phyloP scores from a whole-genome alignment of 2,888 invertebrate genomes.

The Antheraea yamamai region DNA sequence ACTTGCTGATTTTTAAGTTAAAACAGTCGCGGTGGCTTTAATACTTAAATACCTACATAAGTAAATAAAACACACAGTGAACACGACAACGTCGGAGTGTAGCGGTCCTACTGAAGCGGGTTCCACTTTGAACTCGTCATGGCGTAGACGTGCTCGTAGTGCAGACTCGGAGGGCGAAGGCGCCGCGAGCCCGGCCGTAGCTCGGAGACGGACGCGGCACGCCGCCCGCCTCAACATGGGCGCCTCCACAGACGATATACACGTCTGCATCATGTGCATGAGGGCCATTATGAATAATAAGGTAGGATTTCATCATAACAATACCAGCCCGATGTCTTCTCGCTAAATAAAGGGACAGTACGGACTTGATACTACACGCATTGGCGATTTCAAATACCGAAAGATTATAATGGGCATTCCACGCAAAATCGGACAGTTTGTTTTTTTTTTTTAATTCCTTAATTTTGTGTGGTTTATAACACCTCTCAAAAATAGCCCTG shows the following conservation, averaged over 20 bases:
- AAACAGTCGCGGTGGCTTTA: too few relatives aligned
- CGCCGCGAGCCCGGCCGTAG: conserved; percentile 64
- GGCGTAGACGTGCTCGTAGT: conserved; percentile 62
- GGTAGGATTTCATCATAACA: conserved; percentile 60
- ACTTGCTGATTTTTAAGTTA: too few relatives aligned
- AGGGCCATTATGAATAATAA: conserved; percentile 99
- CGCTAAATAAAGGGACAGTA: background rate
- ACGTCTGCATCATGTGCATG: conserved; percentile 99
- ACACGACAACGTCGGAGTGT: conserved; percentile 74
- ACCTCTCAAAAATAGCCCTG: too few relatives aligned
- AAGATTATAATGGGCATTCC: too few relatives aligned
- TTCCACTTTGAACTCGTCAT: conserved; percentile 62
- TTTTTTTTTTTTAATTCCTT: too few relatives aligned
- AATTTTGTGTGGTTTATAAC: too few relatives aligned
- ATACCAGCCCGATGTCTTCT: background rate
- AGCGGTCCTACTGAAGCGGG: conserved; percentile 63
- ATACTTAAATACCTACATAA: background rate
- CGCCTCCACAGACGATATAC: conserved; percentile 98
- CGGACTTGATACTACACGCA: too few relatives aligned
- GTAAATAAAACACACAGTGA: conserved; percentile 40
- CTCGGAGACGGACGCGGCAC: conserved; percentile 88
- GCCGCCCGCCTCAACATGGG: conserved; percentile 96
- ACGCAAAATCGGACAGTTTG: too few relatives aligned
- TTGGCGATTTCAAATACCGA: background rate
- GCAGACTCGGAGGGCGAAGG: conserved; percentile 61